Evolutionary conservation across 2,113 vertebrate species (phyloP).

Genomic region (Anolis carolinensis): DNA sequence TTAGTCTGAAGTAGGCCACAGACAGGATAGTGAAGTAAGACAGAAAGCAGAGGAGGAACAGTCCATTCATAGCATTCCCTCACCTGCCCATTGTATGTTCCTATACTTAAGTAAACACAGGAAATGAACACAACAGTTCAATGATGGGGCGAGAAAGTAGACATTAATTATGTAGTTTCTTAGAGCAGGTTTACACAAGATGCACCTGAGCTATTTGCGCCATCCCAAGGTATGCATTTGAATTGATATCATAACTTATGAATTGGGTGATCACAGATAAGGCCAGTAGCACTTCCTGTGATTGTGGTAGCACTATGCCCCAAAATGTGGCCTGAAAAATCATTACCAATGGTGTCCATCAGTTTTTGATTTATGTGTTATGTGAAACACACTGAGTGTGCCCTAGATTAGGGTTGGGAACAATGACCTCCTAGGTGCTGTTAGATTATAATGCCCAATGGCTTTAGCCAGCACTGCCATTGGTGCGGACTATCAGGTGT

Average conservation of each 20-base stretch:
- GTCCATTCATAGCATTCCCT: not conserved
- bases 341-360: not conserved
- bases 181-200: conserved; percentile 1
- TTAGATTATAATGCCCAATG: no score
- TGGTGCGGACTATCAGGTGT: no score
- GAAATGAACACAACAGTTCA: conserved; percentile 1
- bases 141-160: not conserved
- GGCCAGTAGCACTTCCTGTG: not conserved
- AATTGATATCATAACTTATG: not conserved
- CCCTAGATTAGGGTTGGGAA: not conserved
- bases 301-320: not conserved
- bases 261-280: not conserved
- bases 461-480: not conserved
- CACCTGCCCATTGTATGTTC: not conserved
- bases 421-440: no score
- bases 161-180: not conserved
- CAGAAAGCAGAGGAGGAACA: not conserved
- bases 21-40: not conserved
- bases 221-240: not conserved
- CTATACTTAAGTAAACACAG: conserved; percentile 5
- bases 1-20: not conserved
- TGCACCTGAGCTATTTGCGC: not conserved
- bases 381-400: not conserved
- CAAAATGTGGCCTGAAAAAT: not conserved
- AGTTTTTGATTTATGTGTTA: not conserved